These are phyloP conservation scores for Herpailurus yagouaroundi DNA, from an alignment of 2,113 vertebrate genomes.

Conservation along the genomic window DNA sequence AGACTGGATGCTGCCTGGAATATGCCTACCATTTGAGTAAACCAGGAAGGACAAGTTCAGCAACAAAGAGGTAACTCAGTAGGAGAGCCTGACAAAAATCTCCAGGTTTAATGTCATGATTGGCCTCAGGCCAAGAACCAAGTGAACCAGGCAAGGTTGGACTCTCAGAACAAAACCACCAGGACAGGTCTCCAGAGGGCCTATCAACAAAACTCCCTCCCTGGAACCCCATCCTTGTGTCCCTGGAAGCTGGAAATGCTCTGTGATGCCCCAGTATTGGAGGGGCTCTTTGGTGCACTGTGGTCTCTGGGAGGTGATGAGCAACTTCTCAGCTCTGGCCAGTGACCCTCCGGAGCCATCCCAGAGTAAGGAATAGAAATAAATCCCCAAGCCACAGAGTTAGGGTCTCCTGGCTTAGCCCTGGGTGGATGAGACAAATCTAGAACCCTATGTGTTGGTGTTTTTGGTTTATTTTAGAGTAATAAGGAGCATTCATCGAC, in stretches of 20 bases:
- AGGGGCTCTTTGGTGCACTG: background rate
- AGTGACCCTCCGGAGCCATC: background rate
- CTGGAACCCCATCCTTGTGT: background rate
- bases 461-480: background rate
- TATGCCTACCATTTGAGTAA: background rate
- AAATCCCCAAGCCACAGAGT: background rate
- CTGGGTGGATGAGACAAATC: background rate
- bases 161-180: background rate
- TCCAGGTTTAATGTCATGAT: background rate
- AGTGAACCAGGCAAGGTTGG: background rate
- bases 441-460: background rate
- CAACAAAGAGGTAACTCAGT: background rate
- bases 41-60: background rate
- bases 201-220: background rate
- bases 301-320: background rate
- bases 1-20: background rate
- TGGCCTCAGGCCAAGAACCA: background rate
- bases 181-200: background rate
- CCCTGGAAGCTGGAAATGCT: background rate
- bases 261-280: rapidly evolving
- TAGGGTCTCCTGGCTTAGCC: background rate
- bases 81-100: background rate
- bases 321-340: background rate
- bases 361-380: background rate
- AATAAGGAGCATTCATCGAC: background rate